Evolutionary conservation across 2,888 invertebrate genomes (phyloP), one percentile per base, ranked within the genome.

Genomic region (Xanthorhoe designata): DNA sequence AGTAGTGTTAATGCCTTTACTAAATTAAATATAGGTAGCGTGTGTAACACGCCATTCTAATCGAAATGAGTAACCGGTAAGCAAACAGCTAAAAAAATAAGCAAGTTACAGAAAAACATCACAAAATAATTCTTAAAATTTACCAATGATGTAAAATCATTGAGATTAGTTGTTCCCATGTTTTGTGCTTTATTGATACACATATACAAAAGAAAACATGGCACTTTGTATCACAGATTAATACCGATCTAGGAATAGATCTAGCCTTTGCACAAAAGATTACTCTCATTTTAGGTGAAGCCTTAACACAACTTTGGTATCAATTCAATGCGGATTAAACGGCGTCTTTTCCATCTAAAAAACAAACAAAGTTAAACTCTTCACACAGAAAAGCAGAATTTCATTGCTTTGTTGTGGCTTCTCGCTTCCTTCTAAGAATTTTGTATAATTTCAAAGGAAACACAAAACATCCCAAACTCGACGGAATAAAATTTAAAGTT

Each of bases 401-500:
- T 54, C 49, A 58, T 59, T 49, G 58, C 53, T 64, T 64, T 64
- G 64, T 50, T 64, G 58, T 54, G 58, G 54, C 52, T 47, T 10
- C 19, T 45, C 45, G 55, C 7, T 45, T 29, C 19, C 51, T 45
- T 49, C 29, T 8, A 13, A 64, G 58, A 58, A 50, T 58, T 17
- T 59, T 54, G 49, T 64, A 58, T 58, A 62, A 59, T 59, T 66
- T 50, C 56, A 50, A 58, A 54, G 53, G 54, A 59, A 38, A 52
- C 52, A 49, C 65, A 66, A 67, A 62, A 56, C 38, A 60, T 60
- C 52, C 52, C 60, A 38, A 64, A 67, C 47, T 50, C 56, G 55
- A 49, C 17, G 19, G 56, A 60, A 56, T 64, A 64, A 67, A 64
- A 64, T 61, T 59, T 74, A 75, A 76, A 75, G 74, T 76, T 77